Conservation (phyloP, 1,140 invertebrate species). For the Drosophila truncata region DNA sequence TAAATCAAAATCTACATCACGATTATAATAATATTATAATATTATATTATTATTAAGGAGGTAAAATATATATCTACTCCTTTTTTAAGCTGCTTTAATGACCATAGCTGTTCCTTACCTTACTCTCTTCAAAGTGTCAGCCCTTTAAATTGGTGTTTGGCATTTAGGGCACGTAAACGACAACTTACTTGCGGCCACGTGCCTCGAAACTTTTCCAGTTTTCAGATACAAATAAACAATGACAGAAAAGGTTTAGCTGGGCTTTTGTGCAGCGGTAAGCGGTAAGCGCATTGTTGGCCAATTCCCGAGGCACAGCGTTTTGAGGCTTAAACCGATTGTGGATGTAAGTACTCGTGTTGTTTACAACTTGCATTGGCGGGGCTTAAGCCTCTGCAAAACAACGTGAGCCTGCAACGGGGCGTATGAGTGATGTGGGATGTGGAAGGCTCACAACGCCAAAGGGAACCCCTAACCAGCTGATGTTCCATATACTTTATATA, state of each 20-base stretch:
- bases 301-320: conserved; percentile 26
- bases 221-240: conserved; percentile 20
- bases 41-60: too few relatives aligned
- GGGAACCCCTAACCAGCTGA: background rate
- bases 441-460: background rate
- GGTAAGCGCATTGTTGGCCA: conserved; percentile 50
- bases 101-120: background rate
- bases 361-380: conserved; percentile 24
- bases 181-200: conserved; percentile 35
- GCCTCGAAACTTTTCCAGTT: conserved; percentile 22
- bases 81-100: background rate
- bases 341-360: conserved; percentile 23
- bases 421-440: conserved; percentile 4
- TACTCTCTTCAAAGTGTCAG: conserved; percentile 1
- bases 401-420: background rate
- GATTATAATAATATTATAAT: too few relatives aligned
- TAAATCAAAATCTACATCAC: too few relatives aligned
- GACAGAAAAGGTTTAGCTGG: conserved; percentile 10
- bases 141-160: conserved; percentile 20
- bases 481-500: conserved; percentile 10
- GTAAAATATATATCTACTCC: too few relatives aligned
- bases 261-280: conserved; percentile 16
- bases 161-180: conserved; percentile 31
- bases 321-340: conserved; percentile 25
- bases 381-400: conserved; percentile 4